Conservation (phyloP, 1,140 invertebrate species). For the Halesus radiatus region DNA sequence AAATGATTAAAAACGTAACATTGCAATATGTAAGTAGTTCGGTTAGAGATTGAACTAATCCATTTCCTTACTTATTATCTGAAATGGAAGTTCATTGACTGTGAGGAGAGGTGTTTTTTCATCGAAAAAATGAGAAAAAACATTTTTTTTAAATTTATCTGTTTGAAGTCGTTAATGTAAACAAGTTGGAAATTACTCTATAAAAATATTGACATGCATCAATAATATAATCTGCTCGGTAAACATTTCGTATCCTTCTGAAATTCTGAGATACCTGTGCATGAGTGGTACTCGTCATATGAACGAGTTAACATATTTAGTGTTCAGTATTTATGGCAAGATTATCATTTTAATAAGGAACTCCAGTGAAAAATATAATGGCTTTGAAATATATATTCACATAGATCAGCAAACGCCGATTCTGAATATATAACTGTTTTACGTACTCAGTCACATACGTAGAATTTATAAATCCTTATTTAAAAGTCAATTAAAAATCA, state of each 20-base stretch:
- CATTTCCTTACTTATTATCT: background rate
- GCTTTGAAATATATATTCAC: no score
- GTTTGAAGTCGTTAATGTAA: slow-evolving; percentile 7
- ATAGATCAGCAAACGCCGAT: no score
- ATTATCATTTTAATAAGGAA: no score
- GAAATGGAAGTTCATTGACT: slow-evolving; percentile 9
- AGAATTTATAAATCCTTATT: no score
- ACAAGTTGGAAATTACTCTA: slow-evolving; percentile 14
- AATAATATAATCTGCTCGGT: background rate
- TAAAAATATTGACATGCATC: slow-evolving; percentile 13
- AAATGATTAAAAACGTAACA: no score
- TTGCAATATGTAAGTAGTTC: no score
- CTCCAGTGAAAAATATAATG: no score
- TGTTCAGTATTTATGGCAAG: no score
- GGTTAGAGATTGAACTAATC: no score
- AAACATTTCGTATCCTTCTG: slow-evolving; percentile 10
- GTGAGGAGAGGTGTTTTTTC: background rate
- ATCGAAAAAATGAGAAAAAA: background rate
- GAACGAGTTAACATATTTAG: background rate
- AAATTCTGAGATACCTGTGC: slow-evolving; percentile 1
- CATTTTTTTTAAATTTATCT: background rate
- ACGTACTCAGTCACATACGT: no score
- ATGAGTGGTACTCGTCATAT: background rate
- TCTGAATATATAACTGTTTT: no score
- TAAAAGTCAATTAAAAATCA: no score